These are phyloP conservation scores for Hylaea fasciaria DNA, from an alignment of 2,888 invertebrate genomes.

Conservation along the genomic window DNA sequence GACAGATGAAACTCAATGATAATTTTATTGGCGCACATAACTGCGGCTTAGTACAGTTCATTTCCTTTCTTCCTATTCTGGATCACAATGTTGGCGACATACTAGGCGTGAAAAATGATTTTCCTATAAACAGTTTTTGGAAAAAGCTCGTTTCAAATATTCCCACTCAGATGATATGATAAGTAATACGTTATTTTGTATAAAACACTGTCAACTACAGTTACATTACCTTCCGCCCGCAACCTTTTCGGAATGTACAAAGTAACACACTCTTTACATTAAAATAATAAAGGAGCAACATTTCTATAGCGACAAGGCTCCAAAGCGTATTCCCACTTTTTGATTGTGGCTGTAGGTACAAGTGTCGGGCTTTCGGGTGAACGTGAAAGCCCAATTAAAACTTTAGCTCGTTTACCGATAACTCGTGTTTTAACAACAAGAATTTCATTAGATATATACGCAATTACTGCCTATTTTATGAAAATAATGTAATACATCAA, in stretches of 20 bases:
- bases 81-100: not conserved
- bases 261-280: no score
- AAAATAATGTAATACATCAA: no score
- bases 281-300: no score
- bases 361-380: constrained; percentile 6
- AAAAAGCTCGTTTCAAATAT: no score
- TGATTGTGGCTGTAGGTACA: not conserved
- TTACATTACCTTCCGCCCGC: no score
- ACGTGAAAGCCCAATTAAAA: constrained; percentile 42
- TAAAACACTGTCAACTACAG: no score
- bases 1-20: constrained; percentile 47
- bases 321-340: no score
- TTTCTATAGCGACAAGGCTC: no score
- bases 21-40: constrained; percentile 51
- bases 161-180: no score
- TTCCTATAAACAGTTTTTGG: not conserved
- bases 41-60: constrained; percentile 5
- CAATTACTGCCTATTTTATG: constrained; percentile 2
- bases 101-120: not conserved
- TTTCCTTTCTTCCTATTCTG: constrained; percentile 1
- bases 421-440: constrained; percentile 22
- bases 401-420: constrained; percentile 41
- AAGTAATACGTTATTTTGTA: no score
- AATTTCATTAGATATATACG: constrained; percentile 19
- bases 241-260: no score